Base-by-base conservation (phyloP, 1,140 invertebrate genomes). In the Leptinotarsa defecta region DNA sequence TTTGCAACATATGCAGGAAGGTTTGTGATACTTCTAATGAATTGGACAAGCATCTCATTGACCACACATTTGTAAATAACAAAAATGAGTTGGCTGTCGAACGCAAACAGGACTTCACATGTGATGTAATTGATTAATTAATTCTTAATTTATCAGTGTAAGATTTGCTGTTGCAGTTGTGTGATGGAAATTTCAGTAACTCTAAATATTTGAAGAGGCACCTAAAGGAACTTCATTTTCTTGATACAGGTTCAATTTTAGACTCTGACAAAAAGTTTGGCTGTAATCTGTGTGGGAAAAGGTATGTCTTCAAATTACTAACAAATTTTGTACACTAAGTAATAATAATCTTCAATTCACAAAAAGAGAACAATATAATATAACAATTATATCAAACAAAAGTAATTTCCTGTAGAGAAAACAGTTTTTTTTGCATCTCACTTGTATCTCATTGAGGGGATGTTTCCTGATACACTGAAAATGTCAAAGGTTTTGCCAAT, bases 201-300 rank as follows among this genome's bases (percentile, higher is more conserved):
- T 68, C 77, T 24, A 80, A 80, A 72, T 79, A 73, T 70, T 71
- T 84, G 24, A 84, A 82, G 69, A 83, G 80, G 74, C 82, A 84
- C 74, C 79, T 82, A n/a, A 83, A 80, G 77, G 81, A 83, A 64
- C 75, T 80, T 17, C 81, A 84, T 76, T 81, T 80, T 70, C 76
- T 77, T 17, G 78, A 77, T 68, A 75, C 77, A n/a, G 76, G 77
- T 48, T 68, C 72, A 8, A 88, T 64, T 62, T 70, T 81, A 19
- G 76, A 79, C 57, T 48, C 73, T 15, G 90, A 91, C 78, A 86
- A 89, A 74, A 90, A 90, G n/a, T 89, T 88, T 81, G 85, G 86
- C 72, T 92, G 91, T 82, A 84, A 84, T n/a, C 80, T 86, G 22
- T 88, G 87, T 69, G 84, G 83, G 4, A 86, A 86, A 78, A 77